A percentile compares a stretch with the other conserved stretches of the same genome.
These are phyloP conservation scores for Parascotia fuliginaria DNA, from an alignment of 2,888 invertebrate genomes.

Conservation along the genomic window DNA sequence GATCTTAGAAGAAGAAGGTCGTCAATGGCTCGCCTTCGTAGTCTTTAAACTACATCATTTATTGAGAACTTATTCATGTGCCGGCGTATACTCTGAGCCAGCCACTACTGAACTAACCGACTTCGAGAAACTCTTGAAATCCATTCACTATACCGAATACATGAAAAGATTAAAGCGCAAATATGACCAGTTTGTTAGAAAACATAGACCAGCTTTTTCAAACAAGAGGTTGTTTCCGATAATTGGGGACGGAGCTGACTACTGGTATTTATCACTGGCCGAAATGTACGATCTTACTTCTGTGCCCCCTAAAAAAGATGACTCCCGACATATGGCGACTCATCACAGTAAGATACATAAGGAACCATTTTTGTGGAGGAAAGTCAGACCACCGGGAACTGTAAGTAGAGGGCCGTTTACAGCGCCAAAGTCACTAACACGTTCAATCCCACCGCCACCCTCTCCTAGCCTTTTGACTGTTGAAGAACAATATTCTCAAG, in stretches of 20 bases:
- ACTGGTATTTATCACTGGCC: constrained; percentile 80
- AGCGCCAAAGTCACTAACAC: constrained; percentile 38
- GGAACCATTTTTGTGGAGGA: constrained; percentile 76
- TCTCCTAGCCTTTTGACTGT: constrained; percentile 48
- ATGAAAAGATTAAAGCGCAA: constrained; percentile 73
- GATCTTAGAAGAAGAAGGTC: constrained; percentile 76
- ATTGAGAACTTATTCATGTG: constrained; percentile 68
- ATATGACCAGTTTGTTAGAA: constrained; percentile 77
- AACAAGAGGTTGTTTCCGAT: constrained; percentile 78
- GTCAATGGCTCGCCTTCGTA: constrained; percentile 77
- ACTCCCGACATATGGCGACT: constrained; percentile 19
- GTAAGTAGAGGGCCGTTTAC: constrained; percentile 67
- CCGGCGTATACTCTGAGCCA: constrained; percentile 73
- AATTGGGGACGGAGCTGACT: constrained; percentile 77
- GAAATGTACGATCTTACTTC: constrained; percentile 79
- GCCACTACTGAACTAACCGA: constrained; percentile 66
- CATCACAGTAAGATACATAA: constrained; percentile 70
- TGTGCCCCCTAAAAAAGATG: constrained; percentile 38
- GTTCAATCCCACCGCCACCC: constrained; percentile 41
- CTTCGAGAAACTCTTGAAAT: constrained; percentile 74
- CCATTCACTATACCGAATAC: constrained; percentile 76
- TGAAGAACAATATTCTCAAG: constrained; percentile 38
- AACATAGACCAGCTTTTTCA: constrained; percentile 71
- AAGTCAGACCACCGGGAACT: constrained; percentile 48
- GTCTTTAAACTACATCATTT: constrained; percentile 79